Base-by-base conservation (phyloP, 53 echinoderm and acorn worm species). In the Holothuria scabra region DNA sequence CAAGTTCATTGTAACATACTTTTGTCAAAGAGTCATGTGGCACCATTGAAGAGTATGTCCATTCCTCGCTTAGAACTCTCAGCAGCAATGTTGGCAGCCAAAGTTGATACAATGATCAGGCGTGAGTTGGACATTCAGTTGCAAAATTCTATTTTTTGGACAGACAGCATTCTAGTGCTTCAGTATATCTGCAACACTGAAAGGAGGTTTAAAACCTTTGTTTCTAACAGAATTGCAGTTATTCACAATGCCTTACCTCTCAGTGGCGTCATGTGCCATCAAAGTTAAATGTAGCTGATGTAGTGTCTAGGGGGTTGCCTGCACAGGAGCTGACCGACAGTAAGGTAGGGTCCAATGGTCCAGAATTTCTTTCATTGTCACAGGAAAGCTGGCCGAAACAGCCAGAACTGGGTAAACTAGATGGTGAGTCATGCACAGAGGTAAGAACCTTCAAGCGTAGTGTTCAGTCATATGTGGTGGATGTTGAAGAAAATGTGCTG, bases 201-300 rank as follows among this genome's bases (percentile, higher is more conserved):
- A 5, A 85, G 59, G 22, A 60, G 92, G n/a, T 88, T 92, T 48
- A 72, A 86, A 30, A 89, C 88, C 33, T 92, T 92, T 75, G 92
- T 88, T 44, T 86, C 88, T 16, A 92, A 88, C 63, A 67, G 92
- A 80, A 84, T 91, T 12, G 76, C 83, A 24, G 67, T 72, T 21
- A 86, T 86, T 68, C 68, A 59, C 20, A 67, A 86, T 48, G 60
- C 26, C 19, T 85, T 88, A 16, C 85, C 5, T 60, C 44, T 19
- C 89, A 92, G 38, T 92, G 86, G 84, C 66, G 84, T 35, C 84
- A 79, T 80, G 87, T 87, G 12, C 80, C 83, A 13, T 79, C 89
- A 1, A 60, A 82, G 49, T 83, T 81, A 18, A 92, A 94, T 70
- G 88, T 90, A 61, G 95, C 95, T 12, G 95, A 94, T 90, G 91